A percentile compares a stretch with the other conserved stretches of the same genome.
Evolutionary conservation across 1,140 invertebrate species (phyloP).

Genomic region (Galleria mellonella): DNA sequence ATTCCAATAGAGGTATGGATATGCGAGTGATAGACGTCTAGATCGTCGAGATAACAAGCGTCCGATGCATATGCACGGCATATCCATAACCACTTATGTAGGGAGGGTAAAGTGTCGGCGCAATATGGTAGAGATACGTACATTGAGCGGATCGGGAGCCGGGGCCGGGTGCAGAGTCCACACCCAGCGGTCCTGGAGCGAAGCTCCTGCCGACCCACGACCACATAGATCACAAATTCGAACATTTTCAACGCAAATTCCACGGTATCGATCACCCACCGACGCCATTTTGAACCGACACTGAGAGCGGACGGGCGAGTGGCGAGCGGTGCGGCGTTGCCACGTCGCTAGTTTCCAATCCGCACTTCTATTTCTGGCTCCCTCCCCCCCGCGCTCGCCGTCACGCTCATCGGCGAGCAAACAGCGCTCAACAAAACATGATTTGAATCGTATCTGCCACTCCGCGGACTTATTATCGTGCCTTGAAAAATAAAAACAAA

Average conservation of each 20-base stretch:
- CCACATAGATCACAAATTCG: slow-evolving; percentile 60
- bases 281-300: slow-evolving; percentile 72
- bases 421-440: slow-evolving; percentile 56
- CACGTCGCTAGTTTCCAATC: slow-evolving; percentile 61
- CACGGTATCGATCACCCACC: slow-evolving; percentile 72
- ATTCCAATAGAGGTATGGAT: slow-evolving; percentile 36
- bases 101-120: slow-evolving; percentile 45
- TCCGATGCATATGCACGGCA: slow-evolving; percentile 23
- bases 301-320: slow-evolving; percentile 45
- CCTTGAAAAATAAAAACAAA: slow-evolving; percentile 23
- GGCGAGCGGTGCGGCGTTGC: slow-evolving; percentile 56
- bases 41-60: slow-evolving; percentile 30
- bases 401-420: slow-evolving; percentile 41
- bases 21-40: slow-evolving; percentile 33
- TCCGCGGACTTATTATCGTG: slow-evolving; percentile 18
- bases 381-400: slow-evolving; percentile 30
- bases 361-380: slow-evolving; percentile 65
- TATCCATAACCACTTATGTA: slow-evolving; percentile 51
- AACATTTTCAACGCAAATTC: slow-evolving; percentile 60
- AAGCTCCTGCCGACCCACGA: slow-evolving; percentile 55
- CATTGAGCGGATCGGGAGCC: slow-evolving; percentile 50
- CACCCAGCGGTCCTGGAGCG: slow-evolving; percentile 48
- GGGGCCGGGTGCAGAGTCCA: slow-evolving; percentile 34
- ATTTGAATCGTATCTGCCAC: slow-evolving; percentile 35
- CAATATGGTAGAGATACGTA: slow-evolving; percentile 68